These are phyloP conservation scores for rabbit (Oryctolagus cuniculus) DNA, from an alignment of 2,113 vertebrate species.

Conservation along the genomic window mOryCun1.1 NC_091432.1:74121501-74122000, in stretches of 20 bases:
- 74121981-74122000: no score
- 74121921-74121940: no score
- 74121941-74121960: no score
- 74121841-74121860: constrained; percentile 21
- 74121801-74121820: neutral
- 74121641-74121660: neutral
- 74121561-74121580: neutral
- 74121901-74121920: no score
- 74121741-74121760: neutral
- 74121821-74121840: neutral
- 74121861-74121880: neutral
- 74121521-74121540: neutral
- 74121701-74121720: neutral
- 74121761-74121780: neutral
- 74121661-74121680: neutral
- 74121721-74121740: neutral
- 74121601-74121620: neutral
- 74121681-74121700: neutral
- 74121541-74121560: neutral
- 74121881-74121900: neutral
- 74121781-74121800: constrained; percentile 10
- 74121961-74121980: no score
- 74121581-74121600: neutral
- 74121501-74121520: neutral
- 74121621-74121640: neutral